phyloP scores from a whole-genome alignment of 2,113 vertebrate species.

The Oncorhynchus masou region DNA sequence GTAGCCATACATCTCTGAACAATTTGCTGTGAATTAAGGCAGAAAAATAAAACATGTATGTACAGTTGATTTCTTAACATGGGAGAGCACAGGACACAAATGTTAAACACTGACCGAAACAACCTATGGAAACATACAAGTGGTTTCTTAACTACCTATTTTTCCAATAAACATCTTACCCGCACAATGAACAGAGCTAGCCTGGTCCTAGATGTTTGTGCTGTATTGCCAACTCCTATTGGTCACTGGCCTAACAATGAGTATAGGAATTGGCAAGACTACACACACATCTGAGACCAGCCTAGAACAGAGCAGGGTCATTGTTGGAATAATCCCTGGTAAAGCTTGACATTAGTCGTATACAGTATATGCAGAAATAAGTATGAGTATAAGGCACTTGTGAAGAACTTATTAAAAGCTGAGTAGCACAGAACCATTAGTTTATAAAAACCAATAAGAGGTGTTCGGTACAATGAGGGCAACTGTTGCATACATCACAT shows the following conservation, averaged over 20 bases:
- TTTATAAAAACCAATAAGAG: not conserved
- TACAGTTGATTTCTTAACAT: conserved; percentile 58
- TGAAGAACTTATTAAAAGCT: conserved; percentile 59
- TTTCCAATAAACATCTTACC: conserved; percentile 21
- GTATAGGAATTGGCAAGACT: no score
- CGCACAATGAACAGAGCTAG: not conserved
- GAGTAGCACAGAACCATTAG: conserved; percentile 25
- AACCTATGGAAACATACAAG: conserved; percentile 12
- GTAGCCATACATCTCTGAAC: conserved; percentile 60
- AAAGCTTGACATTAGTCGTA: conserved; percentile 45
- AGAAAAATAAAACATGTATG: conserved; percentile 21
- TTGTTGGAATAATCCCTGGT: conserved; percentile 13
- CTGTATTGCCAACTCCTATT: conserved; percentile 8
- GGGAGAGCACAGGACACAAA: conserved; percentile 23
- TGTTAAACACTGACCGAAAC: conserved; percentile 65
- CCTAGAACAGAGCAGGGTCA: conserved; percentile 15
- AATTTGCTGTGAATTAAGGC: conserved; percentile 67
- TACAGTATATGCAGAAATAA: conserved; percentile 9
- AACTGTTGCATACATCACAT: no score
- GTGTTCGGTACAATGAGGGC: no score
- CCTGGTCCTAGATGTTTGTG: conserved; percentile 1
- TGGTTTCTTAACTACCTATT: conserved; percentile 21
- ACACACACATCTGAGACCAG: no score
- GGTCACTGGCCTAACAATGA: conserved; percentile 3
- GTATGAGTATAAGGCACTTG: conserved; percentile 64